A percentile compares a stretch with the other conserved stretches of the same genome.
These are phyloP conservation scores for Buceros bicornis DNA, from an alignment of 2,797 vertebrate genomes.

Conservation along the genomic window DNA sequence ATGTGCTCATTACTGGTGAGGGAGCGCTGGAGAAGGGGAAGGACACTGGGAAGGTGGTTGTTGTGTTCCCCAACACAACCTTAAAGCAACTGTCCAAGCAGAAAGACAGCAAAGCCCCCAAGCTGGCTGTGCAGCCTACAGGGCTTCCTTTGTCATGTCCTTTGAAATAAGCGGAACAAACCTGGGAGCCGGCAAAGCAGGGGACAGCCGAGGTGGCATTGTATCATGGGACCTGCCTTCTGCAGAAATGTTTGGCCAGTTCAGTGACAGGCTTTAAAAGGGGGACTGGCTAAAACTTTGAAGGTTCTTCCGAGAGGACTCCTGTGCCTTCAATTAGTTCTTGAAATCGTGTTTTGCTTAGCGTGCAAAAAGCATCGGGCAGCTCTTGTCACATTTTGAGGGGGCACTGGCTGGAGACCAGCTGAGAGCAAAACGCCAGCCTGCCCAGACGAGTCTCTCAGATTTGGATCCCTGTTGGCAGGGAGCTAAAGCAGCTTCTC, in stretches of 20 bases:
- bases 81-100: neutral
- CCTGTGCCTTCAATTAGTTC: neutral
- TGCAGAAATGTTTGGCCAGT: neutral
- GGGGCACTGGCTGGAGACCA: neutral
- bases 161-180: constrained; percentile 34
- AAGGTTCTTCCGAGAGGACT: neutral
- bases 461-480: neutral
- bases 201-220: neutral
- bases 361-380: neutral
- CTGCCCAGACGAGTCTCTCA: neutral
- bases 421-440: neutral
- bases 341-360: neutral
- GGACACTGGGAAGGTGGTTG: neutral
- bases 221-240: neutral
- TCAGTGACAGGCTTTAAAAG: neutral
- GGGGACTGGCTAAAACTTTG: neutral
- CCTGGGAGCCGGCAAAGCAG: constrained; percentile 37
- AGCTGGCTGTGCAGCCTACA: neutral
- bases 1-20: accelerated
- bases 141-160: neutral
- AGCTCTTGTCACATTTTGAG: neutral
- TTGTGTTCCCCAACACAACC: neutral
- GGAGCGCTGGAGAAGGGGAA: neutral
- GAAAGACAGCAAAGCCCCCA: neutral
- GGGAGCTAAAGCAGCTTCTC: neutral